Evolutionary conservation across 2,113 vertebrate genomes (phyloP).

Genomic region (Sylvilagus bachmani): DNA sequence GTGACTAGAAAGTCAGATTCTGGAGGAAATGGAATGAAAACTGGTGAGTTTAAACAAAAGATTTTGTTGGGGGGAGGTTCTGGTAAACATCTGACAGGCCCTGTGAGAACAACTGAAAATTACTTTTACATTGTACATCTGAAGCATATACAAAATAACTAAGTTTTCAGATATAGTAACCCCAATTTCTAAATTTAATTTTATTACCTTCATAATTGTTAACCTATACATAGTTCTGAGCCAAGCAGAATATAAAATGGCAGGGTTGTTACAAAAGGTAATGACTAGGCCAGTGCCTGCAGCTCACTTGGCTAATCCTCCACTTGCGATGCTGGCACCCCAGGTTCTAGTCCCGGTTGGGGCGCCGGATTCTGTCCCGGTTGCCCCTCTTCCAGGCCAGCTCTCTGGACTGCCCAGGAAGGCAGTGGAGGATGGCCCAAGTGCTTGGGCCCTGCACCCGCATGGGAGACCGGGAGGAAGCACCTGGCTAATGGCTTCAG

Average conservation of each 20-base stretch:
- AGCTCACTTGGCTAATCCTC: no score
- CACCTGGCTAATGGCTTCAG: no score
- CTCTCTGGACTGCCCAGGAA: no score
- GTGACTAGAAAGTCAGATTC: constrained; percentile 5
- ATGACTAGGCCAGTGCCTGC: no score
- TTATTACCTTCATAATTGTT: background rate
- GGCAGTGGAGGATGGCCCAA: no score
- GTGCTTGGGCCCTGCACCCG: no score
- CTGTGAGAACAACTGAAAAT: constrained; percentile 56
- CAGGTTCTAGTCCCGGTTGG: no score
- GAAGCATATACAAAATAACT: constrained; percentile 40
- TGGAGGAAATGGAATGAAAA: background rate
- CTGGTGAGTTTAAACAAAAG: constrained; percentile 1
- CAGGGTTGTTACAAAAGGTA: background rate
- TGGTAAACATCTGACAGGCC: constrained; percentile 18
- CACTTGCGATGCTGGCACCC: no score
- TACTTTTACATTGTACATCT: background rate
- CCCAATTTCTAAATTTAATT: constrained; percentile 18
- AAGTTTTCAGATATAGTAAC: background rate
- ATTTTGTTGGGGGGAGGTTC: no score
- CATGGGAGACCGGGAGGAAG: no score
- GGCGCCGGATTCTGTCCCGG: no score
- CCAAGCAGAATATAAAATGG: constrained; percentile 40
- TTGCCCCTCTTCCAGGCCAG: no score
- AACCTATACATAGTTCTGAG: background rate